phyloP scores from a whole-genome alignment of 2,797 vertebrate species.

The Pyrrhura leucotis region DNA sequence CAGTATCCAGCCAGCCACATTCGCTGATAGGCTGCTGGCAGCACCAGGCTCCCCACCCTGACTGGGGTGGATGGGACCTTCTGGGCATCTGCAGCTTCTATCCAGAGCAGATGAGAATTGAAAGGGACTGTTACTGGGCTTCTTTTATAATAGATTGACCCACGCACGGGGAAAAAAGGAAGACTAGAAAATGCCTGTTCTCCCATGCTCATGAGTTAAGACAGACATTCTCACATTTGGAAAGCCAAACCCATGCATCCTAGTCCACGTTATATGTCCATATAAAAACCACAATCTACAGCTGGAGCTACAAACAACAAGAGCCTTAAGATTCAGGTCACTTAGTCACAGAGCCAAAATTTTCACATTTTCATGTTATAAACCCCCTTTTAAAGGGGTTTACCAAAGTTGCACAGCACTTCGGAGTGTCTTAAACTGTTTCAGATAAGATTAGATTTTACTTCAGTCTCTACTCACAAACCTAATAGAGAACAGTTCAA shows the following conservation, averaged over 20 bases:
- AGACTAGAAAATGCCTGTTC: neutral
- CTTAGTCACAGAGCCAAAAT: neutral
- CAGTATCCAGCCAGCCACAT: neutral
- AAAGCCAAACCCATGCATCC: neutral
- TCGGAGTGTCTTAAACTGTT: neutral
- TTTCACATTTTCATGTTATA: neutral
- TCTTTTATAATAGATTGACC: neutral
- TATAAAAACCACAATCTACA: neutral
- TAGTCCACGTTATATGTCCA: neutral
- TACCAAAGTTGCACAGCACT: neutral
- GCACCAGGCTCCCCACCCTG: neutral
- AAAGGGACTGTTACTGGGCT: neutral
- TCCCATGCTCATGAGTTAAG: neutral
- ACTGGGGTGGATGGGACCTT: neutral
- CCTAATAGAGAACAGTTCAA: neutral
- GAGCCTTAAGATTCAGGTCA: neutral
- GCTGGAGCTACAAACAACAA: neutral
- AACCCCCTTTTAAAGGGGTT: neutral
- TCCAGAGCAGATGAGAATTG: neutral
- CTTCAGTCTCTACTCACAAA: neutral
- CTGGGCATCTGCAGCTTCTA: neutral
- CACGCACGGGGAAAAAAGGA: neutral
- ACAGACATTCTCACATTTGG: neutral
- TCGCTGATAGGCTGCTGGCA: rapidly evolving
- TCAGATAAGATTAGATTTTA: neutral